Evolutionary conservation across 1,140 invertebrate genomes (phyloP), one percentile per base, ranked within the genome.

Genomic region (Zophobas atratus): DNA sequence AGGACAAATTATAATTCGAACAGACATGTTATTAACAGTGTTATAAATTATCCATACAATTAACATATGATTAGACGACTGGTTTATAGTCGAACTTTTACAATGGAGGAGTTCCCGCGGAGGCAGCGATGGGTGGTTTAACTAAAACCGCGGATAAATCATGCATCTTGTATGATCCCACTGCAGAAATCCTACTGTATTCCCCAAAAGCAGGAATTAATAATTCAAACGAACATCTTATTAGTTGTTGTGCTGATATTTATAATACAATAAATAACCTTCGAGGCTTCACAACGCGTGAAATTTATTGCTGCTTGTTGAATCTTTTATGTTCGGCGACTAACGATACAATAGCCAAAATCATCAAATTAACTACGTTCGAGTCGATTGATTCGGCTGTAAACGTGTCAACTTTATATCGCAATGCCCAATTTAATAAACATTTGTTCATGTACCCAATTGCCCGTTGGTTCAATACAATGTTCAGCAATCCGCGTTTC

Each of bases 1-100:
- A 67, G 39, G 39, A 67, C 60, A 67, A 67, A 67, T 67, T 67
- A 67, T 67, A 67, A 67, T 67, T 67, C 60, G 60, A 67, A 43
- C 60, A 43, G 60, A 43, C 60, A 67, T 67, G 60, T 32, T 43
- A 67, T 67, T 67, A 67, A 67, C 60, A 67, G 35, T 67, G 39
- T 43, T 67, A 67, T 67, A 67, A 67, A 67, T 67, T 46, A 67
- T 67, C 38, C 60, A 67, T 67, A 43, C 43, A 32, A 67, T 67
- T 43, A 67, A 41, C 60, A 67, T 67, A 67, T 67, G 38, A 67
- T 67, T 67, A 67, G 34, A 38, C 1, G 43, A 67, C 60, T 67
- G 4, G 39, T 43, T 43, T 48, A 41, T 39, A 41, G 8, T 67
- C 6, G 60, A 63, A 63, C 38, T 41, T 67, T 67, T 55, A 20